Evolutionary conservation across 2,797 vertebrate species (phyloP).

Genomic region (Garrulus glandarius): DNA sequence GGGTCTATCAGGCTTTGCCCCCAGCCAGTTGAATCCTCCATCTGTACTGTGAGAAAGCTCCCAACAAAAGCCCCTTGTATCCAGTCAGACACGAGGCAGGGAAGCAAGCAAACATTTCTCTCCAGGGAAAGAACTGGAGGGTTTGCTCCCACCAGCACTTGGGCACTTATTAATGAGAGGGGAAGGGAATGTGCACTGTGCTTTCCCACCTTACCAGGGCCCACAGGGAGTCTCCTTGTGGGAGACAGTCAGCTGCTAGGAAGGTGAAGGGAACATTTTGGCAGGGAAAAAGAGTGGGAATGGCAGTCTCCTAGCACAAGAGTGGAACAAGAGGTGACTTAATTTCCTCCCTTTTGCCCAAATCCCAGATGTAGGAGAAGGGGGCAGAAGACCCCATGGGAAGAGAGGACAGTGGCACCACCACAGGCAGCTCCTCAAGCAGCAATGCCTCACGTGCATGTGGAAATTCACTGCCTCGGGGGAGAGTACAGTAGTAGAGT

Average conservation of each 20-base stretch:
- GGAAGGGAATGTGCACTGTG: neutral
- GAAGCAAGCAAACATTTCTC: neutral
- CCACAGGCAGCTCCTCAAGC: neutral
- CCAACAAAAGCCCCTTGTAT: neutral
- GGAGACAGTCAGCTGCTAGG: neutral
- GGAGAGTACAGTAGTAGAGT: neutral
- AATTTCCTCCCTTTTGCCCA: neutral
- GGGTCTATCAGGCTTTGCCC: neutral
- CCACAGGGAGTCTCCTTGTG: neutral
- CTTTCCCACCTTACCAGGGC: neutral
- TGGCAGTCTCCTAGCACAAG: neutral
- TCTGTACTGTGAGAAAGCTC: neutral
- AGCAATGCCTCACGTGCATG: neutral
- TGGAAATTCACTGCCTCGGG: neutral
- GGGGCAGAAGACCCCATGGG: neutral
- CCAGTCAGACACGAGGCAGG: neutral
- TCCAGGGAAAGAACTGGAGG: neutral
- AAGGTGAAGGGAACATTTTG: neutral
- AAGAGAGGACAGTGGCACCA: neutral
- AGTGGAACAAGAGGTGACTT: neutral
- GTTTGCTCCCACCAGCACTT: neutral
- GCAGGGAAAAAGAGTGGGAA: neutral
- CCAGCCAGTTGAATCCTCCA: neutral
- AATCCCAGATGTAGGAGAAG: neutral
- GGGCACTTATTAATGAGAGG: neutral